phyloP scores from a whole-genome alignment of 2,113 vertebrate genomes.

The Elgaria multicarinata region DNA sequence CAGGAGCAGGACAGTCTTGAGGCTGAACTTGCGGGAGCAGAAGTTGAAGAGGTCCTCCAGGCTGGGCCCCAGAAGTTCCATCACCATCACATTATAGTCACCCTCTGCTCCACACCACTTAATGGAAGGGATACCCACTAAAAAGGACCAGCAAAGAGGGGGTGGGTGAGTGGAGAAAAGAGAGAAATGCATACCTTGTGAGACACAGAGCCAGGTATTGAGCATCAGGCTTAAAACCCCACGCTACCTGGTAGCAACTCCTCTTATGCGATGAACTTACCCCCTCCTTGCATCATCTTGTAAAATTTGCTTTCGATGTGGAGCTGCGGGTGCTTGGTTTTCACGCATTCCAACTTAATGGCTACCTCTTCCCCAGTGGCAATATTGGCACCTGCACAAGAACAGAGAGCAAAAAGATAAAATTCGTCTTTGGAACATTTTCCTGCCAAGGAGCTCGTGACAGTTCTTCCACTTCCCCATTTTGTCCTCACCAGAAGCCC shows the following conservation, averaged over 20 bases:
- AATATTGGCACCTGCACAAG: slow-evolving; percentile 91
- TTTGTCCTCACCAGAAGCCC: background rate
- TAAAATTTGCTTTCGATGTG: slow-evolving; percentile 99
- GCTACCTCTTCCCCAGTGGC: slow-evolving; percentile 96
- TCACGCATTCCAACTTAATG: slow-evolving; percentile 98
- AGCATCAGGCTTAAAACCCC: background rate
- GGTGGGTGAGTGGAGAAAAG: background rate
- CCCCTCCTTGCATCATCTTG: slow-evolving; percentile 99
- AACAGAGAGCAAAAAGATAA: slow-evolving; percentile 20
- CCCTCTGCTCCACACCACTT: slow-evolving; percentile 98
- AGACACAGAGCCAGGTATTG: background rate
- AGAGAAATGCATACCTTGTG: slow-evolving; percentile 26
- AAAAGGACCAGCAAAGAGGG: slow-evolving; percentile 16
- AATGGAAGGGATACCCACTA: slow-evolving; percentile 97
- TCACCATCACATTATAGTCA: slow-evolving; percentile 98
- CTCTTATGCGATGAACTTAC: slow-evolving; percentile 72
- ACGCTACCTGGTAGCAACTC: background rate
- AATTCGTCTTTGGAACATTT: background rate
- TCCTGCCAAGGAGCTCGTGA: background rate
- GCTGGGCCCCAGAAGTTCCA: slow-evolving; percentile 96
- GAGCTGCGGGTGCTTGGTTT: slow-evolving; percentile 96
- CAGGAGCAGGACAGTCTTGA: slow-evolving; percentile 95
- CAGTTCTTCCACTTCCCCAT: background rate
- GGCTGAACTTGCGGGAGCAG: slow-evolving; percentile 97
- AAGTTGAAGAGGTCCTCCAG: slow-evolving; percentile 98